Base-by-base conservation (phyloP, 2,113 vertebrate genomes). In the Natator depressus region DNA sequence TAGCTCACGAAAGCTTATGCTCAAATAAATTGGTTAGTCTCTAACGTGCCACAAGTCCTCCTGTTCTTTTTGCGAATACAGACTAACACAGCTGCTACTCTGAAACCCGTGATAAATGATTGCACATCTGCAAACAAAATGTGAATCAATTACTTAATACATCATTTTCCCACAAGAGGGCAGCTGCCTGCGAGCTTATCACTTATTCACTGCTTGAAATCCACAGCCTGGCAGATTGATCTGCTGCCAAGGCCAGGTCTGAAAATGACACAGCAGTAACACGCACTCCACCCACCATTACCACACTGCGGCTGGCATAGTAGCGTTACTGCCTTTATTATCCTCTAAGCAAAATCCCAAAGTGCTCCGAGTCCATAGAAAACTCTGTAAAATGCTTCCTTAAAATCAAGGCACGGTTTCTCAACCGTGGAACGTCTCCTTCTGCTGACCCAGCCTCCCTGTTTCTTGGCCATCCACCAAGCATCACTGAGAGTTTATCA, bases 81-180 rank as follows among this genome's bases (percentile, higher is more conserved):
- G 42, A 42, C 42, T 42, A 42, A 42, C 42, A 42, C 42, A 5
- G 42, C 42, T 42, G 42, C 5, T 42, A 42, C 42, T 42, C 42
- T 42, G 42, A 42, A 42, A 42, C 42, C 42, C 42, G 42, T 42
- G 42, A 78, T 4, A 12, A 86, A 29, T 29, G 11, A 29, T 47
- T 2, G 9, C 46, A 6, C 0, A 42, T 31, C 65, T 57, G 88
- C 78, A 72, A 3, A 29, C 0, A 22, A 8, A 8, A 7, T 0
- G 5, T 0, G 1, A 57, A 17, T 47, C 20, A 29, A 8, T 78
- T 25, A 16, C 46, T 78, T 78, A 47, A 47, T 47, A 12, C 19
- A 5, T 47, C 2, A 3, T 38, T 29, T 84, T 83, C 65, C 96
- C 95, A 93, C 87, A 0, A 91, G 94, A 94, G 90, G 95, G 94